A percentile compares a stretch with the other conserved stretches of the same genome.
phyloP scores from a whole-genome alignment of 2,113 vertebrate species.

The Cheilinus undulatus region DNA sequence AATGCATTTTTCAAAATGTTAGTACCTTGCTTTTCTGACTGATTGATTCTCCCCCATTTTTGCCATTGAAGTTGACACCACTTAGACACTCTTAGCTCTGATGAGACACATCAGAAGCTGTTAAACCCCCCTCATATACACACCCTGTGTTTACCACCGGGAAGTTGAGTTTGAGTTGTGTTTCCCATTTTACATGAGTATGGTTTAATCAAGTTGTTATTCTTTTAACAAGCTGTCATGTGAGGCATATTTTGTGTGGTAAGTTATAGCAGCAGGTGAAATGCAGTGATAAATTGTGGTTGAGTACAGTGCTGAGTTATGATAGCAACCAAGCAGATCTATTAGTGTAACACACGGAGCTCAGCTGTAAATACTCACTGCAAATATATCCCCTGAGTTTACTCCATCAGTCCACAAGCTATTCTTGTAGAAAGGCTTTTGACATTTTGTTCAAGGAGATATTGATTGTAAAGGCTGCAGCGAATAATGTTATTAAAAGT shows the following conservation, averaged over 20 bases:
- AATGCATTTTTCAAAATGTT: not conserved
- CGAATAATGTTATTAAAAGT: too few relatives aligned
- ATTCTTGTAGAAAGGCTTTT: slow-evolving; percentile 44
- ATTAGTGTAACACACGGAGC: slow-evolving; percentile 56
- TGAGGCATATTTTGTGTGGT: not conserved
- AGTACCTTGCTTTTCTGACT: not conserved
- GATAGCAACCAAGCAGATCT: slow-evolving; percentile 45
- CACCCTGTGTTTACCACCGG: not conserved
- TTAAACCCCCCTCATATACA: not conserved
- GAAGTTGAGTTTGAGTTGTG: not conserved
- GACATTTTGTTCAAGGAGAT: slow-evolving; percentile 40
- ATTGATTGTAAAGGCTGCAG: slow-evolving; percentile 1
- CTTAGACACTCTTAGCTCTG: slow-evolving; percentile 8
- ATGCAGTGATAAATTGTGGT: slow-evolving; percentile 10
- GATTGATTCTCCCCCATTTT: slow-evolving; percentile 11
- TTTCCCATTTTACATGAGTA: not conserved
- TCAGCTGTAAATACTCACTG: slow-evolving; percentile 59
- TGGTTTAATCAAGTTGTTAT: slow-evolving; percentile 10
- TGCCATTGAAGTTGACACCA: not conserved
- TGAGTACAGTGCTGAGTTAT: slow-evolving; percentile 2
- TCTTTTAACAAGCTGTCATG: not conserved
- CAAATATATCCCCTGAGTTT: slow-evolving; percentile 39
- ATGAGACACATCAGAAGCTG: slow-evolving; percentile 8
- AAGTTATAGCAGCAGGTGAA: slow-evolving; percentile 44
- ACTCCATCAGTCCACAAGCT: slow-evolving; percentile 33